Base-by-base conservation (phyloP, 1,140 invertebrate genomes). In the Sitobion miscanthi region DNA sequence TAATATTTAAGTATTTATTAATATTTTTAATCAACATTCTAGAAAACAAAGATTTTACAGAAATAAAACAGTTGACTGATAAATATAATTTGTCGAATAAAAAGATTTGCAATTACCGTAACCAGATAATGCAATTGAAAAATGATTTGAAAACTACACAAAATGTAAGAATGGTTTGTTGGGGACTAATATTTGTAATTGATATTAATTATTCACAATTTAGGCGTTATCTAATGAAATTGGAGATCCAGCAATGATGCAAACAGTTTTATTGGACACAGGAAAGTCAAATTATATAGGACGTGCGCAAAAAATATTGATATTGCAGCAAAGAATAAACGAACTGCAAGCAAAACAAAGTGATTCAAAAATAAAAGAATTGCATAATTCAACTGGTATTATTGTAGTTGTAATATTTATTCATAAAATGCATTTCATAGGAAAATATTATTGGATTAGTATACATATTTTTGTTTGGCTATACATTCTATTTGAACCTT, bases 141-240 rank as follows among this genome's bases (percentile, higher is more conserved):
- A 86, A 85, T 49, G 91, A 93, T 57, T 93, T 93, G 5, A n/a
- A 93, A 93, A 30, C 57, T 5, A 45, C 82, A 30, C 23, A 85
- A 57, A 93, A 82, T 54, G 91, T 93, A 86, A 93, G 62, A 35
- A 91, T 38, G 23, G 0, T 30, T 20, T 90, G 45, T n/a, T 77
- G 62, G 62, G 11, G 30, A 69, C 30, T 20, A 4, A 54, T 42
- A 42, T 52, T n/a, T 21, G 3, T 88, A 9, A 52, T 8, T 52
- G 4, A 9, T 49, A 45, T 90, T 69, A 9, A 30, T 90, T 21
- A 90, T 69, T 38, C 45, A 42, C 7, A 45, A 23, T 86, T 57
- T 11, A 91, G 91, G 91, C 91, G 9, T 93, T 93, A 25, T 52
- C 49, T 25, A 93, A 93, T 57, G 91, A 93, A 85, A 54, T 85